Evolutionary conservation across 2,113 vertebrate species (phyloP).

Genomic region (Atrichornis clamosus): DNA sequence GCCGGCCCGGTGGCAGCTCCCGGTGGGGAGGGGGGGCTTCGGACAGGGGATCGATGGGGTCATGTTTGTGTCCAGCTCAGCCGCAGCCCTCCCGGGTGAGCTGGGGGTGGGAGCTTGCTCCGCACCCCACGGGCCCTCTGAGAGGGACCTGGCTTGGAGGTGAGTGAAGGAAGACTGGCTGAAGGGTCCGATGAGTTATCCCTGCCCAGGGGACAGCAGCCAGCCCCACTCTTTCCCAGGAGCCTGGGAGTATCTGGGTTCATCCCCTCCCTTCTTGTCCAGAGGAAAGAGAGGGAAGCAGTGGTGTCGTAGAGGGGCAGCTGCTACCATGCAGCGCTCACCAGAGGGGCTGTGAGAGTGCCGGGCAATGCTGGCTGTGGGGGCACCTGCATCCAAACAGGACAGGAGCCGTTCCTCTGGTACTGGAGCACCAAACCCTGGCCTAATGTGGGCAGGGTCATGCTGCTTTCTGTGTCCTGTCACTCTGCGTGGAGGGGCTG

Average conservation of each 20-base stretch:
- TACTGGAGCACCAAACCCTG: accelerated
- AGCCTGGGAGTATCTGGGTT: neutral
- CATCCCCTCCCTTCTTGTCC: neutral
- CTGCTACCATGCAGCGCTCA: accelerated
- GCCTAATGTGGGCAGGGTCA: accelerated
- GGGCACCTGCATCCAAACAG: accelerated
- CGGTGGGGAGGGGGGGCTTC: accelerated
- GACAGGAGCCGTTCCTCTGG: accelerated
- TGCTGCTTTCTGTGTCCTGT: accelerated
- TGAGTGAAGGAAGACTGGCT: accelerated
- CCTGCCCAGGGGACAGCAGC: accelerated
- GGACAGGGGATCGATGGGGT: neutral
- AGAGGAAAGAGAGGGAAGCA: neutral
- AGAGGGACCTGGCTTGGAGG: neutral
- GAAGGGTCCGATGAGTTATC: accelerated
- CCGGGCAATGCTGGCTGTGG: accelerated
- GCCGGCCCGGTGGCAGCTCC: neutral
- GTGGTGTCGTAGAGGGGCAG: accelerated
- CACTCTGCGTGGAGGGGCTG: neutral
- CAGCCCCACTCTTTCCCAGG: neutral
- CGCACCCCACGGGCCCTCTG: accelerated
- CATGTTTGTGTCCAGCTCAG: accelerated
- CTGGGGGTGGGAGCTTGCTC: accelerated
- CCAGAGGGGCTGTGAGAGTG: accelerated
- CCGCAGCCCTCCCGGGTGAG: neutral